Base-by-base conservation (phyloP, 92 coral and sea anemone species). In the Epizoanthus scotinus region DNA sequence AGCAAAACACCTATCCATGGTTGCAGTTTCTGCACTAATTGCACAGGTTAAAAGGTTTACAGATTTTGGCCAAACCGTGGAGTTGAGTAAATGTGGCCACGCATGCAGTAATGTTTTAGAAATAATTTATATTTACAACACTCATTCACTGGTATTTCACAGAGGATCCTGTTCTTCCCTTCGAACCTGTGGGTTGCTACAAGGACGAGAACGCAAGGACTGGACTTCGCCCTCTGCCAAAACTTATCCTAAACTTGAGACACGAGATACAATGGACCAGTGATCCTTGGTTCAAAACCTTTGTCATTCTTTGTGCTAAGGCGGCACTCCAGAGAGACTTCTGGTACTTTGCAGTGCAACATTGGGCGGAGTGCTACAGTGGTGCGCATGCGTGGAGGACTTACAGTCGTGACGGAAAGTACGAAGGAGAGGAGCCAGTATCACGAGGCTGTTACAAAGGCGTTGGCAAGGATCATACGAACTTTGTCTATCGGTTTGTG, bases 261-360 rank as follows among this genome's bases (percentile, higher is more conserved):
- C 6, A 59, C 5, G 8, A 8, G 2, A 58, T 58, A 58, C 7
- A 19, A 0, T 74, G 80, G 67, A 27, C 8, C 29, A n/a, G 17
- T 3, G 6, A 14, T 8, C 2, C 38, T 8, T 75, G 81, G 81
- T 21, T 38, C 14, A 36, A 59, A 7, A 6, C 10, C 14, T 59
- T 75, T 54, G 63, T 36, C 14, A 34, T 17, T 29, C 36, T 14
- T 12, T 75, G 81, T 40, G 81, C 81, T 3, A 75, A 47, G 44
- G 38, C 31, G 19, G 81, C 81, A 4, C 57, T 58, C 8, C 24
- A 58, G 61, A 75, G 57, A 20, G 67, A 20, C 25, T 75, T 34
- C 68, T 40, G 81, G 81, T 75, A 75, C 21, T 75, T 75, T 31
- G 81, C 81, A 15, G 68, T 75, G 68, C 69, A 75, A 25, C 17